phyloP scores from a whole-genome alignment of 2,888 invertebrate genomes.

The Pammene aurita region DNA sequence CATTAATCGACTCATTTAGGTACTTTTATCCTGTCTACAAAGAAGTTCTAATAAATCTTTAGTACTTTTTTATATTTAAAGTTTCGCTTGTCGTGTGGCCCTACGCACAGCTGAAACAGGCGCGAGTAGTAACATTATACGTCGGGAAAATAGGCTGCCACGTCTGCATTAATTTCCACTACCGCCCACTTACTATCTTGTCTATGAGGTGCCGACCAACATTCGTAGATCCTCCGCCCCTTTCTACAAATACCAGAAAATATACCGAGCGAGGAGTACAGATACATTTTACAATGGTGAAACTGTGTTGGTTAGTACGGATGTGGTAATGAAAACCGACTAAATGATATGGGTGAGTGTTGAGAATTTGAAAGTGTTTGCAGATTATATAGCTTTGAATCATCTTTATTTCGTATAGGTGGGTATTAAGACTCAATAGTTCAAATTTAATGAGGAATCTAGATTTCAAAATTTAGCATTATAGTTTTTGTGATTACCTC shows the following conservation, averaged over 20 bases:
- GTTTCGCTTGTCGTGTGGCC: slow-evolving; percentile 43
- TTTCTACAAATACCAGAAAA: not conserved
- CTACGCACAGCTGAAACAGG: slow-evolving; percentile 43
- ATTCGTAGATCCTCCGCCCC: slow-evolving; percentile 23
- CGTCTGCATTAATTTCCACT: slow-evolving; percentile 64
- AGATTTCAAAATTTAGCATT: too few relatives aligned
- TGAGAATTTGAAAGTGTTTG: slow-evolving; percentile 24
- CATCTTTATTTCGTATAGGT: not conserved
- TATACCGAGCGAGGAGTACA: not conserved
- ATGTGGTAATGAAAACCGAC: slow-evolving; percentile 32
- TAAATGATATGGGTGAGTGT: slow-evolving; percentile 25
- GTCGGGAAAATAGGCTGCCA: slow-evolving; percentile 57
- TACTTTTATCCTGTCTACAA: not conserved
- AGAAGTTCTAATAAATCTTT: not conserved
- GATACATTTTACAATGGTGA: slow-evolving; percentile 11
- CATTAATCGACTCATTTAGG: too few relatives aligned
- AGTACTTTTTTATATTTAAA: not conserved
- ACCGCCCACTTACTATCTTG: slow-evolving; percentile 48
- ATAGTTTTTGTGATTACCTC: too few relatives aligned
- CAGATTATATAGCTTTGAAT: too few relatives aligned
- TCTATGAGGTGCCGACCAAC: slow-evolving; percentile 31
- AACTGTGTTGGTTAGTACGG: slow-evolving; percentile 6
- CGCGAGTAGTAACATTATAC: slow-evolving; percentile 58
- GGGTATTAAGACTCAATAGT: not conserved
- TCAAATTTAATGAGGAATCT: too few relatives aligned